Evolutionary conservation across 2,888 invertebrate species (phyloP).

Genomic region (Caenorhabditis doughertyi): DNA sequence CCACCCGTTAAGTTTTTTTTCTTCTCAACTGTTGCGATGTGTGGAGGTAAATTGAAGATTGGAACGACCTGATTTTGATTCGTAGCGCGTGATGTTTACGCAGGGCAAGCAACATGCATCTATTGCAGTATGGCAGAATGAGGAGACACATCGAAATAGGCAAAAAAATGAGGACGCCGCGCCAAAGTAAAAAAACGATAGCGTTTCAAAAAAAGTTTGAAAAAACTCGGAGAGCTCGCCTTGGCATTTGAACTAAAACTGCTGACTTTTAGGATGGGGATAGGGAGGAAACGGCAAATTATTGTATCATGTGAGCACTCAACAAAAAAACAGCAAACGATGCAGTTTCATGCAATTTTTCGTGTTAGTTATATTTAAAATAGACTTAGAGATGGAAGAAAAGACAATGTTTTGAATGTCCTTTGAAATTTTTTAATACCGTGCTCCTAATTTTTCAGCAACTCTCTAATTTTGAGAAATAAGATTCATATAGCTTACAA

Average conservation of each 20-base stretch:
- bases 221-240: conserved; percentile 6
- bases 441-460: too few relatives aligned
- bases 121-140: conserved; percentile 43
- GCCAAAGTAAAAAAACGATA: conserved; percentile 6
- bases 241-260: conserved; percentile 14
- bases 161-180: conserved; percentile 17
- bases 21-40: conserved; percentile 18
- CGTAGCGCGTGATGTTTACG: conserved; percentile 61
- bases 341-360: background rate
- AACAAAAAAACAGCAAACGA: conserved; percentile 17
- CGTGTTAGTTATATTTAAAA: too few relatives aligned
- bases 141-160: conserved; percentile 18
- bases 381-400: too few relatives aligned
- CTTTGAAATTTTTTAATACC: too few relatives aligned
- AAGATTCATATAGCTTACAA: too few relatives aligned
- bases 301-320: conserved; percentile 31
- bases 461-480: too few relatives aligned
- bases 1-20: conserved; percentile 28
- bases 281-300: conserved; percentile 12
- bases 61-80: conserved; percentile 62
- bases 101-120: conserved; percentile 60
- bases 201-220: conserved; percentile 6
- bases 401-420: too few relatives aligned
- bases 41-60: conserved; percentile 30
- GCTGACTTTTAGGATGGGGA: conserved; percentile 24